Evolutionary conservation across 2,888 invertebrate species (phyloP).

Genomic region (Villa cingulata): DNA sequence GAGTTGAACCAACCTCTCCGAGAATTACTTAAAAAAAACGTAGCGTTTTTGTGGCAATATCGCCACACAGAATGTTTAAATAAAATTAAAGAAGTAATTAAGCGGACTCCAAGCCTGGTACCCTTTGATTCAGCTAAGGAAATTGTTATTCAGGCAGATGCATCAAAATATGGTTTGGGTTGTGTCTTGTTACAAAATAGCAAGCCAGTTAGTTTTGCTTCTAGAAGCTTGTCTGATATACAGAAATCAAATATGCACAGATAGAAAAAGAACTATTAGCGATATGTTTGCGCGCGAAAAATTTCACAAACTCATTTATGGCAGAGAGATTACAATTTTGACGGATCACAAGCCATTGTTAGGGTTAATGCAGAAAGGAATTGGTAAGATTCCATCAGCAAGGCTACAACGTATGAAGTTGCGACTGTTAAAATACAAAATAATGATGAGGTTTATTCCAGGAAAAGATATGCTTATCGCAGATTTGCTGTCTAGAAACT

Average conservation of each 20-base stretch:
- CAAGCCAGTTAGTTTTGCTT: constrained; percentile 15
- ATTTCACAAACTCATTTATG: constrained; percentile 15
- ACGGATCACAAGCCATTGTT: constrained; percentile 14
- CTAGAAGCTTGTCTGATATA: constrained; percentile 17
- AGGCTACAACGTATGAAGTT: constrained; percentile 13
- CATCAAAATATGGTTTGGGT: constrained; percentile 9
- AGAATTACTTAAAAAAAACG: constrained; percentile 1
- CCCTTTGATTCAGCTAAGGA: background rate
- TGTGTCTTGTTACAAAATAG: constrained; percentile 6
- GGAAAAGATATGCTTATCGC: constrained; percentile 16
- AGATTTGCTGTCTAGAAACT: constrained; percentile 10
- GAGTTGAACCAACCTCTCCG: background rate
- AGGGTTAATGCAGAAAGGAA: constrained; percentile 10
- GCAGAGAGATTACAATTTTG: constrained; percentile 6
- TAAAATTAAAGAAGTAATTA: background rate
- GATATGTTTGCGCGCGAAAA: constrained; percentile 14
- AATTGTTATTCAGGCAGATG: constrained; percentile 5
- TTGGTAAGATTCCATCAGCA: constrained; percentile 9
- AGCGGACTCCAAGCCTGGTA: background rate
- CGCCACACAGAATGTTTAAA: background rate
- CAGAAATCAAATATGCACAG: constrained; percentile 14
- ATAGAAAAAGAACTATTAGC: constrained; percentile 14
- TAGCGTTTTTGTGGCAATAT: background rate
- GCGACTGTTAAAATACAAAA: constrained; percentile 13
- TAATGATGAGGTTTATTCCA: constrained; percentile 13